Evolutionary conservation across 2,888 invertebrate species (phyloP).

Genomic region (Agrochola circellaris): DNA sequence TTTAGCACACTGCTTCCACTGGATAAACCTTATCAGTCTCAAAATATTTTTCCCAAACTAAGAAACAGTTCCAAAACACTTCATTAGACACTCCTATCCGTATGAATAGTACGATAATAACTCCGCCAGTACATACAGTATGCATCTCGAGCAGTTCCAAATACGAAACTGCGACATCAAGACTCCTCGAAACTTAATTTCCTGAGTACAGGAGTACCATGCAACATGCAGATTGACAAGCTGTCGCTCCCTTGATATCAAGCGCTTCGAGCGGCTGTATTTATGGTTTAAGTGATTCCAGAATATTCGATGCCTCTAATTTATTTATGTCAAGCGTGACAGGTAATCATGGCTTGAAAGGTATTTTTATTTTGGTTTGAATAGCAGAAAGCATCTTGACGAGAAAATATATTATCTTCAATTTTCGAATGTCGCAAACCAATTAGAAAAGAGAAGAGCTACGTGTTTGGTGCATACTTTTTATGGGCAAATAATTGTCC

Average conservation of each 20-base stretch:
- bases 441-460: background rate
- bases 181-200: conserved; percentile 37
- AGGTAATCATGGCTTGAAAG: conserved; percentile 32
- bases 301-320: conserved; percentile 33
- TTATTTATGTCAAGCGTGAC: conserved; percentile 39
- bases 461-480: background rate
- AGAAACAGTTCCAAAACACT: background rate
- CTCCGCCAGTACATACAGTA: background rate
- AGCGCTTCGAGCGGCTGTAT: conserved; percentile 17
- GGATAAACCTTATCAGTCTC: no score
- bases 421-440: background rate
- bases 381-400: background rate
- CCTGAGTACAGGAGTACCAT: background rate
- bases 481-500: background rate
- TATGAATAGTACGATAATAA: background rate
- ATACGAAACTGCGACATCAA: background rate
- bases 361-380: conserved; percentile 26
- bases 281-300: conserved; percentile 30
- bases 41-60: no score
- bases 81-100: background rate
- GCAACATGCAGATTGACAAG: conserved; percentile 45
- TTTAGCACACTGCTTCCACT: no score
- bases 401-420: background rate
- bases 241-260: conserved; percentile 35
- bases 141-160: background rate